Conservation (phyloP, 2,113 vertebrate species). For the Peucedramus taeniatus region DNA sequence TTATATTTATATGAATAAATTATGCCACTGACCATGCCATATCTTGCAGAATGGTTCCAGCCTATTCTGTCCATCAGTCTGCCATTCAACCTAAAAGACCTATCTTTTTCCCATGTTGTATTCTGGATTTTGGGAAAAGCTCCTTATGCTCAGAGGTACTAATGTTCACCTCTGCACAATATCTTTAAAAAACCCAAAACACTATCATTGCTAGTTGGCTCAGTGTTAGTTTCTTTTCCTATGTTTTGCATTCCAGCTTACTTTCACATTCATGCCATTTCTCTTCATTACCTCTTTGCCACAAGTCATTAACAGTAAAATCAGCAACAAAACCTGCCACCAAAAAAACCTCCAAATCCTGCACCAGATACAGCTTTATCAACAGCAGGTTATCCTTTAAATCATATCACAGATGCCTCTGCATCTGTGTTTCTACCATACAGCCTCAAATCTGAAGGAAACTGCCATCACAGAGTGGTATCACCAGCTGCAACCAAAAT, state of each 20-base stretch:
- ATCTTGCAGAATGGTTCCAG: background rate
- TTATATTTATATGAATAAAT: background rate
- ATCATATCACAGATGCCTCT: slow-evolving; percentile 47
- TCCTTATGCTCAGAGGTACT: background rate
- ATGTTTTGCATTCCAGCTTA: background rate
- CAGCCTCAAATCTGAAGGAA: slow-evolving; percentile 38
- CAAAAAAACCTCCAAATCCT: background rate
- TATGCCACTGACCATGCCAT: background rate
- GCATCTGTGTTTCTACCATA: slow-evolving; percentile 54
- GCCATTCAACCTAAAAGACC: background rate
- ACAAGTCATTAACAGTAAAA: background rate
- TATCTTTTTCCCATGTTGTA: background rate
- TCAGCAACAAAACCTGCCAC: background rate
- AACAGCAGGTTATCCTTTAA: slow-evolving; percentile 29
- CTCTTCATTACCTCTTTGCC: background rate
- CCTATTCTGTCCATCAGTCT: background rate
- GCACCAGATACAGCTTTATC: background rate
- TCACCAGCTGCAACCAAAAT: slow-evolving; percentile 11
- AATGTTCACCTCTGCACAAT: background rate
- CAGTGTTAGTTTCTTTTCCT: background rate
- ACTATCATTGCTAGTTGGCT: background rate
- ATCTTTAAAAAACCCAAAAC: background rate
- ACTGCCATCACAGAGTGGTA: background rate
- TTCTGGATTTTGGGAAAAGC: background rate
- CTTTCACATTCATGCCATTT: background rate